Evolutionary conservation across 2,888 invertebrate genomes (phyloP).

Genomic region (Stenchaetothrips biformis): DNA sequence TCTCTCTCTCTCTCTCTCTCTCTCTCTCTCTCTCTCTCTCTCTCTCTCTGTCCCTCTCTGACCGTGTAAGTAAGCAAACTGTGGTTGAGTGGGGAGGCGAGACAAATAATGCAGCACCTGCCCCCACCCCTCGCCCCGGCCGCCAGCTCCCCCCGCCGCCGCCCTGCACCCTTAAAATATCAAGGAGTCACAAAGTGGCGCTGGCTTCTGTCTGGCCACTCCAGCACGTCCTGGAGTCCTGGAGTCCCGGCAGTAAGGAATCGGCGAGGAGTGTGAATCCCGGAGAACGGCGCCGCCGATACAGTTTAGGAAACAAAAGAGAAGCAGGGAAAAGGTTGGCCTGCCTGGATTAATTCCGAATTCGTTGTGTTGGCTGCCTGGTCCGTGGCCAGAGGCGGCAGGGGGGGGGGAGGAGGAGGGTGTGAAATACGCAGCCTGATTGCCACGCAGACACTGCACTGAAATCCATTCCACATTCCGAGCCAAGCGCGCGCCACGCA

Average conservation of each 20-base stretch:
- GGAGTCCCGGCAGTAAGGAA: background rate
- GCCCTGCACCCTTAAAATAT: constrained; percentile 16
- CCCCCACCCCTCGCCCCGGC: too few species aligned
- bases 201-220: background rate
- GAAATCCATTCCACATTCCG: constrained; percentile 18
- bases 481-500: too few species aligned
- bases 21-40: too few species aligned
- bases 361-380: background rate
- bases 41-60: background rate
- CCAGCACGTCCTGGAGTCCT: background rate
- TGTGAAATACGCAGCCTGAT: constrained; percentile 12
- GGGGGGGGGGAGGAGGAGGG: background rate
- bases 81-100: background rate
- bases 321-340: background rate
- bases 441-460: background rate
- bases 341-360: too few species aligned
- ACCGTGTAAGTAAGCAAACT: background rate
- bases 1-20: background rate
- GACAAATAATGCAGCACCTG: too few species aligned
- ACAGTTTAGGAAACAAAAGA: background rate
- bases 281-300: background rate
- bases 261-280: background rate
- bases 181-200: constrained; percentile 1
- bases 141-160: too few species aligned
- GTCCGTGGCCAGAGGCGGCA: background rate